Evolutionary conservation across 2,888 invertebrate genomes (phyloP), one percentile per base, ranked within the genome.

Genomic region (Formica aserva): DNA sequence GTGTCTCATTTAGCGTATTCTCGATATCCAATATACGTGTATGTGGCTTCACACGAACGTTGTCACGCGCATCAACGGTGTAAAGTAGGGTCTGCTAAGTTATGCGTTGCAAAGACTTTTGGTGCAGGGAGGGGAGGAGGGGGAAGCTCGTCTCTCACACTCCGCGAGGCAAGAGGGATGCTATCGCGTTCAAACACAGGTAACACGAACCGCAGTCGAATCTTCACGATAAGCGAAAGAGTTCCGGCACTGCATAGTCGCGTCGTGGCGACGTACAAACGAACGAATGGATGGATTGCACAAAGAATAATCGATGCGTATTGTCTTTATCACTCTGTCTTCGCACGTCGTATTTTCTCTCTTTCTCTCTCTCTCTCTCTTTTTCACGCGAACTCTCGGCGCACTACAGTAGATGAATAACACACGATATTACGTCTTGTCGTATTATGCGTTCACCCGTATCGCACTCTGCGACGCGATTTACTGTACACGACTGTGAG

Each of bases 141-240:
- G 45, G 45, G 18, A 8, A n/a, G 18, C 48, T 52, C 48, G 8
- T 52, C n/a, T 65, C 65, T 75, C 74, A 32, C 74, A n/a, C 60
- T 48, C 75, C 75, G 71, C 85, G 81, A 82, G 67, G 66, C 55
- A 80, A 82, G 84, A 82, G 85, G 86, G 82, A 87, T 87, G 87
- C 32, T 32, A 6, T 32, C 32, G 32, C 87, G 82, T 83, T 83
- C n/a, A 11, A 41, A 15, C 32, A 22, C 67, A 38, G 85, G 85
- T 89, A 87, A 77, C 35, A 26, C 52, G 66, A 65, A 38, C 29
- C 45, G 63, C 35, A 15, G 3, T 18, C 66, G 65, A 35, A 48
- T 66, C 48, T 48, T 15, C 22, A 29, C 62, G 29, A 29, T 29
- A 22, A 52, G 26, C 22, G 22, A 65, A 22, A 62, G 32, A 41